Base-by-base conservation (phyloP, 2,888 invertebrate genomes). In the Harpalus rubripes region DNA sequence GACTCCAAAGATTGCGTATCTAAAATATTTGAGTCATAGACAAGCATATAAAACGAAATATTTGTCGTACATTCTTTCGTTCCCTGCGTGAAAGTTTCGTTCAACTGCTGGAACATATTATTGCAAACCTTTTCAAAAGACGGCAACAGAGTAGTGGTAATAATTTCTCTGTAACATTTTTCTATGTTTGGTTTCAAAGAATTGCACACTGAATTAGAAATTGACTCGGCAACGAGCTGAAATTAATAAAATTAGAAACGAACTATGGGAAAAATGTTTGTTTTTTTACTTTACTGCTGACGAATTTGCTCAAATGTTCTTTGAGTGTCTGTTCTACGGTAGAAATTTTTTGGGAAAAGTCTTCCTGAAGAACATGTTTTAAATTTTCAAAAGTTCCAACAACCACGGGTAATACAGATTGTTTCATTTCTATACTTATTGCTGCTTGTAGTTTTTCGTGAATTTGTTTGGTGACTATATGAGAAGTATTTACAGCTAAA, bases 61-160 rank as follows among this genome's bases (percentile, higher is more conserved):
- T 41, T 16, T 68, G 85, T 91, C 95, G 94, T 92, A 98, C 98
- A 98, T 91, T 98, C 98, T 90, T 95, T 95, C 7, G 98, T 97
- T 81, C 99, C 99, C 87, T 93, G 94, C 80, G 95, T 94, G 91
- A 98, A 99, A 16, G 96, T 94, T 79, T 96, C 96, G 90, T 98
- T 97, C 84, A 99, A 93, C 91, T 99, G 98, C 68, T 95, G 93
- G 90, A 98, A 98, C 93, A 99, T 96, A 89, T 95, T 95, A 88
- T 95, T 95, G 88, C 96, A 96, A 83, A 96, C 95, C 90, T 95
- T 95, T 90, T 98, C 98, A 93, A 98, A 96, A 44, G 95, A 94
- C 2, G 98, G 98, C 88, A 98, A 92, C 68, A 98, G 92, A 86
- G 95, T 94, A 87, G 94, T 95, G 65, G 94, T 93, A 89, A 98